phyloP scores from a whole-genome alignment of 2,797 vertebrate genomes.

The Macropus fuliginosus region DNA sequence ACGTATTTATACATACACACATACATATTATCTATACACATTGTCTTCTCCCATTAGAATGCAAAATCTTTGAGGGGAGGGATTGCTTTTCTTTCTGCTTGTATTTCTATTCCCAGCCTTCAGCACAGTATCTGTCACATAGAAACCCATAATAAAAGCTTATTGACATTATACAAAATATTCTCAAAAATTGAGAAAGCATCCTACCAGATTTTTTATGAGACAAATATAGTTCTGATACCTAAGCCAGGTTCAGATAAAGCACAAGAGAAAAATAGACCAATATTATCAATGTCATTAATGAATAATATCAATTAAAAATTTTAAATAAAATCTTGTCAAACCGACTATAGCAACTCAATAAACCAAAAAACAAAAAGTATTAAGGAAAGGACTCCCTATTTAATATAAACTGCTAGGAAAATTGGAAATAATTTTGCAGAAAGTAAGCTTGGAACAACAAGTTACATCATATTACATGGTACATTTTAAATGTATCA shows the following conservation, averaged over 20 bases:
- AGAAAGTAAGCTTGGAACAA: background rate
- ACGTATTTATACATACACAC: too few species aligned
- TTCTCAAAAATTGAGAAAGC: background rate
- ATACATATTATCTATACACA: too few species aligned
- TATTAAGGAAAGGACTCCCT: background rate
- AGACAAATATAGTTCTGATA: background rate
- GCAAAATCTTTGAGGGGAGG: background rate
- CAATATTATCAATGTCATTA: background rate
- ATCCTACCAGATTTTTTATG: background rate
- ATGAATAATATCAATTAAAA: background rate
- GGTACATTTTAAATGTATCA: background rate
- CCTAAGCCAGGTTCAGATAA: background rate
- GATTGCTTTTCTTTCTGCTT: background rate
- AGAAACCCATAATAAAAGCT: background rate
- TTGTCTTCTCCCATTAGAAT: background rate
- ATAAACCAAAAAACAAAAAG: background rate
- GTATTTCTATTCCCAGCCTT: background rate
- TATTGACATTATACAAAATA: background rate
- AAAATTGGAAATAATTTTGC: background rate
- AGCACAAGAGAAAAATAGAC: background rate
- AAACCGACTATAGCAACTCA: background rate
- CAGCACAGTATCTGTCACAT: background rate
- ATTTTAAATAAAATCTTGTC: background rate
- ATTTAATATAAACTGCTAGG: background rate
- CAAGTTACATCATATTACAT: background rate